A percentile compares a stretch with the other conserved stretches of the same genome.
Conservation (phyloP, 2,113 vertebrate genomes). For the Limanda limanda region DNA sequence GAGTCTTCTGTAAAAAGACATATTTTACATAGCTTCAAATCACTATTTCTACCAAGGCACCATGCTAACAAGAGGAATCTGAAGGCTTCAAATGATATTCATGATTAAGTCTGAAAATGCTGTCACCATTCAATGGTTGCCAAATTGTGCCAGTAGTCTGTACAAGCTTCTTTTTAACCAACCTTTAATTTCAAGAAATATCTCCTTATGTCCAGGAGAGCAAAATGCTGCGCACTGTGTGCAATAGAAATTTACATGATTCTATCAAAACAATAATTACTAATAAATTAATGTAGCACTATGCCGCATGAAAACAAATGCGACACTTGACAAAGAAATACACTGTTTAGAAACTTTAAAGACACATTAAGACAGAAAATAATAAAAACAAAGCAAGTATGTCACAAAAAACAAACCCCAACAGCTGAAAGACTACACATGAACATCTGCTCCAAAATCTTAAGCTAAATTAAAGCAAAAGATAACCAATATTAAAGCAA, state of each 20-base stretch:
- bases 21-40: no score
- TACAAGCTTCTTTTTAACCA: no score
- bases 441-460: background rate
- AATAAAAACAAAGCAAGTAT: background rate
- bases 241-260: no score
- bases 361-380: background rate
- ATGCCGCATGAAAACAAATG: background rate
- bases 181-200: no score
- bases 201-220: no score
- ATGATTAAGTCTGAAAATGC: background rate
- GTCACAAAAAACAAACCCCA: background rate
- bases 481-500: background rate
- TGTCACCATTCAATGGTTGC: background rate
- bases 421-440: constrained; percentile 1
- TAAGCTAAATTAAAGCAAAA: background rate
- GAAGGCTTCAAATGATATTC: no score
- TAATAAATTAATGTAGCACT: background rate
- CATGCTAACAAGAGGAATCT: no score
- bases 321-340: background rate
- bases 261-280: no score
- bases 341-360: background rate
- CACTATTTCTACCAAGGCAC: no score
- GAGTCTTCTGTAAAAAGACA: no score
- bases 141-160: background rate
- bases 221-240: no score